Evolutionary conservation across 2,113 vertebrate genomes (phyloP), one percentile per base, ranked within the genome.

Genomic region (Thinocorus orbignyianus): DNA sequence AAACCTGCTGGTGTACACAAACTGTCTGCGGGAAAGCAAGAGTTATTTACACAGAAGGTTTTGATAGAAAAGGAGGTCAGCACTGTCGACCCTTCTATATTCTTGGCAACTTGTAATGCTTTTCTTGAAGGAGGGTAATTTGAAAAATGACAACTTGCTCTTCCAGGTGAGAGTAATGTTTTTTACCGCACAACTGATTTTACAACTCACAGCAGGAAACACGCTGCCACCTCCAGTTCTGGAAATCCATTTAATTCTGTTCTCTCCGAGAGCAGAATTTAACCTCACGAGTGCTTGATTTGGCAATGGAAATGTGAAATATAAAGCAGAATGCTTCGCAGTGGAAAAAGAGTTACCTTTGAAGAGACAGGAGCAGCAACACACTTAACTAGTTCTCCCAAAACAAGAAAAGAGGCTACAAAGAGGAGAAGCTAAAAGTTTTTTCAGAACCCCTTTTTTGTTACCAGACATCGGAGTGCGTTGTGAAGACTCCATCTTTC

Each of bases 401-500:
- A 49, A 74, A 71, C 25, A 69, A n/a, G 64, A 30, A 22, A 35
- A 78, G 49, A 80, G 39, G 51, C 28, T 8, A 68, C 44, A 73
- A 82, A 79, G 61, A 24, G 71, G 33, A 49, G 16, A 11, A 15
- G 33, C 20, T 78, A 51, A 31, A 80, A 19, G 52, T 60, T 10
- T 65, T 78, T 76, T 25, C 31, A 68, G 85, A 93, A 72, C 65
- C 73, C 52, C 9, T 12, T 15, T 69, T 90, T 78, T 92, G 94
- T 93, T 99, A 99, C 99, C 99, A 99, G 98, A 99, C 99, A 12
- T 99, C 99, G 16, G 99, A 99, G 96, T 99, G 99, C 3, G 99
- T 99, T 57, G 99, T 99, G 98, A 99, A 99, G 90, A 99, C 99
- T 44, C 99, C 99, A 5, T 99, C 99, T 87, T 99, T 99, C 74